A percentile compares a stretch with the other conserved stretches of the same genome.
These are phyloP conservation scores for Cercocebus atys DNA, from an alignment of 2,113 vertebrate species.

Conservation along the genomic window DNA sequence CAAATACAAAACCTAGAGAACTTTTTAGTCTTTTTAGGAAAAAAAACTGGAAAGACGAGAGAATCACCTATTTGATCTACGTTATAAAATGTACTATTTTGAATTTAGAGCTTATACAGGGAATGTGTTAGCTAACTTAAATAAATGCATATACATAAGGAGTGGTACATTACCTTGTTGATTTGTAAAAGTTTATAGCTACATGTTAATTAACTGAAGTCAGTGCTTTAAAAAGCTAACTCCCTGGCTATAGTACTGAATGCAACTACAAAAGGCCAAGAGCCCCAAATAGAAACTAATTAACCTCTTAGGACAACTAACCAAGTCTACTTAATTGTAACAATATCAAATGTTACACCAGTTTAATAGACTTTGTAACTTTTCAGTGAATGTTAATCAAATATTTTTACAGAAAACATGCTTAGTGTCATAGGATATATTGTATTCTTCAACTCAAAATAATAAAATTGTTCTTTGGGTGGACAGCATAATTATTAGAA, in stretches of 20 bases:
- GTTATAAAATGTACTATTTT: not conserved
- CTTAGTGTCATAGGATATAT: not conserved
- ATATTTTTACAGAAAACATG: conserved; percentile 28
- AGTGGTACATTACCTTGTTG: not conserved
- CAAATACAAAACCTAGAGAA: not conserved
- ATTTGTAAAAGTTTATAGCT: not conserved
- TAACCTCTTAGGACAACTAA: not conserved
- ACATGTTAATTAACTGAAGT: not conserved
- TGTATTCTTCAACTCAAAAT: conserved; percentile 5
- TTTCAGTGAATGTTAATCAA: conserved; percentile 23
- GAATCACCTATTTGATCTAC: not conserved
- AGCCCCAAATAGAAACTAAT: not conserved
- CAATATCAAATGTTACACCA: not conserved
- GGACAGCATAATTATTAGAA: not conserved
- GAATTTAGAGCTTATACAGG: not conserved
- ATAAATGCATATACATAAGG: not conserved
- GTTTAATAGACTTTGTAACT: conserved; percentile 42
- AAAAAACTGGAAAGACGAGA: not conserved
- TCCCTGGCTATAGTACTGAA: not conserved
- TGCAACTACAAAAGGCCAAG: not conserved
- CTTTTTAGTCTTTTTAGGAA: not conserved
- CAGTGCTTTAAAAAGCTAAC: not conserved
- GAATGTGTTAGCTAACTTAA: not conserved
- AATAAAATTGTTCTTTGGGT: not conserved
- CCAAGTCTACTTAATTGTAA: not conserved